Evolutionary conservation across 1,140 invertebrate genomes (phyloP).

Genomic region (Musca domestica): DNA sequence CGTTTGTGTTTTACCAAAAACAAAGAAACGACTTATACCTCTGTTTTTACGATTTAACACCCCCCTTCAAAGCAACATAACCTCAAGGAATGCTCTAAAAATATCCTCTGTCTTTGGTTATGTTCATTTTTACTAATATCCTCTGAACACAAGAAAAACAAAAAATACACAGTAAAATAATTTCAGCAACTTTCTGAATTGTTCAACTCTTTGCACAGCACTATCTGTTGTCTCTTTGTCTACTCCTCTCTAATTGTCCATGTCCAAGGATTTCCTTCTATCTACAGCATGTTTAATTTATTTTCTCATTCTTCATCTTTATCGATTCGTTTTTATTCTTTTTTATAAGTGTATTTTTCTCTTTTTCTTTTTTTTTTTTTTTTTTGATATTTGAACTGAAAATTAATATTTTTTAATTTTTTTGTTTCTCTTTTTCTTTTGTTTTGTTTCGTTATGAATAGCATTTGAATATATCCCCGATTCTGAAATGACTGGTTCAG

Average conservation of each 20-base stretch:
- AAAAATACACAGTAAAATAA: no score
- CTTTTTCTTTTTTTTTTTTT: background rate
- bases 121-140: no score
- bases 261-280: no score
- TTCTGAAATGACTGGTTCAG: conserved; percentile 75
- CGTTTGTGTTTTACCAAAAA: background rate
- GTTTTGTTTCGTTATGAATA: conserved; percentile 56
- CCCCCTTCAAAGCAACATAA: no score
- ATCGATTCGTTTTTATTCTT: background rate
- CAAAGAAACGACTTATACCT: conserved; percentile 13
- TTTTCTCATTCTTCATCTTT: background rate
- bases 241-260: background rate
- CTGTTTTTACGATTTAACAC: background rate
- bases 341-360: background rate
- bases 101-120: no score
- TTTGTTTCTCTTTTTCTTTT: no score
- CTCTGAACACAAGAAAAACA: no score
- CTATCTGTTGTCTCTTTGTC: background rate
- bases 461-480: conserved; percentile 91
- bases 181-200: background rate
- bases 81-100: no score
- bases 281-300: conserved; percentile 4
- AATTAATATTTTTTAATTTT: no score
- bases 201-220: background rate
- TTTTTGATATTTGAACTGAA: no score